These are phyloP conservation scores for Nesogale talazaci DNA, from an alignment of 2,113 vertebrate genomes.

Conservation along the genomic window DNA sequence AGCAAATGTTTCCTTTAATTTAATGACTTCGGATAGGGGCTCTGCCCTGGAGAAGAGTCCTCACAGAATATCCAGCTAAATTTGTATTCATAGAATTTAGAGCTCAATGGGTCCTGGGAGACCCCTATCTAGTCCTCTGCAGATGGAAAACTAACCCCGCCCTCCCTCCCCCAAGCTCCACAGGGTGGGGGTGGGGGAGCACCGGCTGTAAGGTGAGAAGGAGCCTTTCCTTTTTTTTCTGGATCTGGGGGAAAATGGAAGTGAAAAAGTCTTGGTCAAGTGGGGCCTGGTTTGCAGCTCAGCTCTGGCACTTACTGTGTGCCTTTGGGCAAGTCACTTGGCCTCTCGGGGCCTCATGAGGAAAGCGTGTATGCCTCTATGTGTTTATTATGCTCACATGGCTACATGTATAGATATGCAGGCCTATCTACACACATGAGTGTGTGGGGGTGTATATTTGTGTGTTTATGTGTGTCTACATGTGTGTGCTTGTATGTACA, in stretches of 20 bases:
- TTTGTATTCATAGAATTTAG: slow-evolving; percentile 19
- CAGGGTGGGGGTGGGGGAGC: neutral
- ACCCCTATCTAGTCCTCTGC: neutral
- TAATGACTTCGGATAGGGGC: slow-evolving; percentile 1
- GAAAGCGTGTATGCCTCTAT: too few species aligned
- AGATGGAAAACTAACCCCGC: neutral
- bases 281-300: neutral
- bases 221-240: neutral
- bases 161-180: neutral
- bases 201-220: neutral
- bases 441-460: too few species aligned
- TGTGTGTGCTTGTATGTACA: neutral
- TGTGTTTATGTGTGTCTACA: too few species aligned
- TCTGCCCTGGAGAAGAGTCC: slow-evolving; percentile 3
- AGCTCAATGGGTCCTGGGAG: neutral
- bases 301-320: neutral
- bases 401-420: neutral
- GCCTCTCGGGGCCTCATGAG: too few species aligned
- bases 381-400: neutral
- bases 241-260: neutral
- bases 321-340: neutral
- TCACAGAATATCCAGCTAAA: neutral
- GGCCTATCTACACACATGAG: too few species aligned
- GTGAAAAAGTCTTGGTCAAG: neutral
- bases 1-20: neutral